Percentiles rank a stretch among this genome's conserved stretches.
Evolutionary conservation across 30 jellyfish, hydroid and myxozoan genomes (phyloP).

Genomic region (Catostylus mosaicus): DNA sequence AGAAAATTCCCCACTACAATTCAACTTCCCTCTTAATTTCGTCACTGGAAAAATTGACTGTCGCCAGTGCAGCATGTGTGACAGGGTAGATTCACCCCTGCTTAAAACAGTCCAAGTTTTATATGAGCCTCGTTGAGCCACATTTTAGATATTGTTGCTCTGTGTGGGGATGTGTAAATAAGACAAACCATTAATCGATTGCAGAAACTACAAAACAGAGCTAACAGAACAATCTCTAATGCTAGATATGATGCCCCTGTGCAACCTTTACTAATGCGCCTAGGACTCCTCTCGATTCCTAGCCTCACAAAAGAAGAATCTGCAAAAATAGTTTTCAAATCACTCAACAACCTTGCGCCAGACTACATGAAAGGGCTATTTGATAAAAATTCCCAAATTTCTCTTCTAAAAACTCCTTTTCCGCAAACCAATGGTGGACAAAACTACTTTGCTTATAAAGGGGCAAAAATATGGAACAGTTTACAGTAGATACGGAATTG

Average conservation of each 20-base stretch:
- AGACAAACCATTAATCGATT: neutral
- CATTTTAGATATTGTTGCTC: constrained; percentile 18
- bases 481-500: too few relatives aligned
- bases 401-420: too few relatives aligned
- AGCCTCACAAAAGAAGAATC: constrained; percentile 9
- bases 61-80: too few relatives aligned
- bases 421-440: too few relatives aligned
- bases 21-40: too few relatives aligned
- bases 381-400: neutral
- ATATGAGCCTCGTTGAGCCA: constrained; percentile 2
- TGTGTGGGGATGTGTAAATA: neutral
- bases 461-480: too few relatives aligned
- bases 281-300: neutral
- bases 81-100: too few relatives aligned
- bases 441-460: too few relatives aligned
- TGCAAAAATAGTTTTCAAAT: neutral
- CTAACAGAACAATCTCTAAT: neutral
- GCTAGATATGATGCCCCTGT: neutral
- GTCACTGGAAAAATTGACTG: too few relatives aligned
- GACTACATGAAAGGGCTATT: neutral
- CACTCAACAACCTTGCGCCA: neutral
- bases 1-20: too few relatives aligned
- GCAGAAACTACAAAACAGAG: neutral
- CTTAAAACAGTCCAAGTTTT: neutral
- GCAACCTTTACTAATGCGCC: neutral